These are phyloP conservation scores for Cantharis lateralis DNA, from an alignment of 2,888 invertebrate species.

Conservation along the genomic window DNA sequence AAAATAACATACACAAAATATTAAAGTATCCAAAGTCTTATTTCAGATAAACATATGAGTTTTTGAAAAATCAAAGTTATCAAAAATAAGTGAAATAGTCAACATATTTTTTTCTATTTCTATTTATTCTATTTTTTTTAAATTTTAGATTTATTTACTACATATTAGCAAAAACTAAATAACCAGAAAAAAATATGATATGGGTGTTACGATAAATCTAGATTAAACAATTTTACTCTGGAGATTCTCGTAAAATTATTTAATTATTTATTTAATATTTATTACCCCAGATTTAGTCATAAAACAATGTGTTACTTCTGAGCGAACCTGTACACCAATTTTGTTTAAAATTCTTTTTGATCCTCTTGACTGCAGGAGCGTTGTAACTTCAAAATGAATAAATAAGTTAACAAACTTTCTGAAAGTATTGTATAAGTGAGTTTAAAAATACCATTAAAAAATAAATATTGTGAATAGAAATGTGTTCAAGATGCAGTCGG, in stretches of 20 bases:
- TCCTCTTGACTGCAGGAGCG: not conserved
- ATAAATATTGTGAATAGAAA: constrained; percentile 24
- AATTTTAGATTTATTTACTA: no score
- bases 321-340: not conserved
- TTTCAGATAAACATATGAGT: no score
- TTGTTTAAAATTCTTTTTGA: not conserved
- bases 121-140: no score
- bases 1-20: no score
- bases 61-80: no score
- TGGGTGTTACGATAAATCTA: no score
- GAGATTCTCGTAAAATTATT: not conserved
- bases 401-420: not conserved
- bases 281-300: not conserved
- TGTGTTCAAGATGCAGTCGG: constrained; percentile 55
- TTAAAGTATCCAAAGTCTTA: no score
- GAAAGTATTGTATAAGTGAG: not conserved
- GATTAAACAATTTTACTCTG: not conserved
- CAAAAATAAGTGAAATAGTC: no score
- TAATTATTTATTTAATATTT: not conserved
- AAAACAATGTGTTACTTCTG: not conserved
- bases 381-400: not conserved
- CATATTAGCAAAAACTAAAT: no score
- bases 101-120: no score
- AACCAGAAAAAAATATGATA: no score
- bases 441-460: not conserved